Evolutionary conservation across 2,888 invertebrate species (phyloP), one percentile per base, ranked within the genome.

Genomic region (Trachelus stipa): DNA sequence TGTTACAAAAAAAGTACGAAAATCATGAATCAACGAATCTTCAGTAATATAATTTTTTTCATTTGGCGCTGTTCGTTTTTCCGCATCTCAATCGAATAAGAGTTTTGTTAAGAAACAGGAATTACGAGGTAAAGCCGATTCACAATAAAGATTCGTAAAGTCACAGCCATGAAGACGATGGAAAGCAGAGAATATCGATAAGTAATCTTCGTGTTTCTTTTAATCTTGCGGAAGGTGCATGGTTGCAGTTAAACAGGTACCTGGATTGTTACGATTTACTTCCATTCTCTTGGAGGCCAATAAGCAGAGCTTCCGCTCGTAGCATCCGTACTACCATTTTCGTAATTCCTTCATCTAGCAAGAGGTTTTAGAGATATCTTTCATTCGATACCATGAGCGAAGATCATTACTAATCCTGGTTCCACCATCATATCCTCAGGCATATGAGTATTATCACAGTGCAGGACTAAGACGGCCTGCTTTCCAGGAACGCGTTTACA

Each of bases 341-440:
- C 56, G 56, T 23, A 23, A 56, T 56, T 56, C 56, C 56, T 56
- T 56, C 15, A 56, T 56, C 56, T 56, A 56, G 23, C 56, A 56
- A 56, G 23, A 56, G 15, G 73, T 77, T 33, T 69, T 71, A 71
- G 34, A 40, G 9, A 56, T 23, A 15, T 56, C 23, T 76, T 68
- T 89, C 92, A 97, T 92, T 97, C 97, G 86, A 98, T 98, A 81
- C 98, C 99, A 92, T 99, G 98, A 80, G 99, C 99, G 92, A 99
- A 99, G 89, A 99, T 98, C 98, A 99, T 98, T 76, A 99, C 98
- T 83, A 99, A 94, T 1, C 98, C 99, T 0, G 98, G 98, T 86
- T 98, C 98, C 69, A 97, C 94, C 95, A 98, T 98, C 95, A 99
- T 97, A 87, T 98, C 98, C 83, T 98, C 98, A 79, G 97, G 96